phyloP scores from a whole-genome alignment of 2,888 invertebrate species.

The Mactromeris polynyma region DNA sequence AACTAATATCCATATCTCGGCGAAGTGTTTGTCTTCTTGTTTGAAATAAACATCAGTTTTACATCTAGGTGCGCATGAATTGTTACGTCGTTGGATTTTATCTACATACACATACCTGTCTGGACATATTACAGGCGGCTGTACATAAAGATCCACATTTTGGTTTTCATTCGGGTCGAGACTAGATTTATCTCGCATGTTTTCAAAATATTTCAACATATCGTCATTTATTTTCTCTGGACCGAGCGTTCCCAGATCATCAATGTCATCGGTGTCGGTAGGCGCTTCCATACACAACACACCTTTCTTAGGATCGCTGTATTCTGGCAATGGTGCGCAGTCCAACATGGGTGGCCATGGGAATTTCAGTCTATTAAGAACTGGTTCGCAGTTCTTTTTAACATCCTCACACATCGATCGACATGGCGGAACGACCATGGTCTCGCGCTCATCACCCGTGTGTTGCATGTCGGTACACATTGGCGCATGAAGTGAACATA shows the following conservation, averaged over 20 bases:
- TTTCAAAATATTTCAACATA: conserved; percentile 73
- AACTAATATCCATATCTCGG: conserved; percentile 92
- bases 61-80: conserved; percentile 88
- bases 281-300: conserved; percentile 93
- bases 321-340: conserved; percentile 93
- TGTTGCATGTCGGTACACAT: conserved; percentile 93
- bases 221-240: conserved; percentile 71
- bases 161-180: conserved; percentile 27
- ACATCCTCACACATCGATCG: conserved; percentile 93
- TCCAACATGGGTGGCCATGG: conserved; percentile 92
- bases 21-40: conserved; percentile 90
- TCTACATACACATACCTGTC: conserved; percentile 84
- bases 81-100: conserved; percentile 76
- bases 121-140: conserved; percentile 73
- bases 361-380: conserved; percentile 90
- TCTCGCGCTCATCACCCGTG: conserved; percentile 92
- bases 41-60: conserved; percentile 91
- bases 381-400: conserved; percentile 88
- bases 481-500: conserved; percentile 96
- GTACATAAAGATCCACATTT: conserved; percentile 7
- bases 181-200: conserved; percentile 48
- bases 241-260: conserved; percentile 71
- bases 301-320: conserved; percentile 87
- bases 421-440: conserved; percentile 92
- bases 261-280: conserved; percentile 76